Evolutionary conservation across 1,140 invertebrate genomes (phyloP).

Genomic region (Drosophila serrata): DNA sequence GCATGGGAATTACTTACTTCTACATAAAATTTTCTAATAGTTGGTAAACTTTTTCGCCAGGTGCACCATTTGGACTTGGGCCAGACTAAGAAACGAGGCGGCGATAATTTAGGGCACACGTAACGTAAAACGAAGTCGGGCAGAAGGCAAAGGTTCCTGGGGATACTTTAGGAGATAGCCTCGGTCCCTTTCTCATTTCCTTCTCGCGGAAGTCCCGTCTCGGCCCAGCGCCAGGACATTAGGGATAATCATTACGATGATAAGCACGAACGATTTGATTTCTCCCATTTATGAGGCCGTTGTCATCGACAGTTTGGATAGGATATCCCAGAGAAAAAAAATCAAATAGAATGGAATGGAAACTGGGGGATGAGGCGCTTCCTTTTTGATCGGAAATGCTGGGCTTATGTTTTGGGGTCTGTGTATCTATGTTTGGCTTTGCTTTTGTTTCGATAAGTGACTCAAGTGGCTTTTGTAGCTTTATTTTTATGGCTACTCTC

Average conservation of each 20-base stretch:
- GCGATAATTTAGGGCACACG: slow-evolving; percentile 69
- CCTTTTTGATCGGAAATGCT: slow-evolving; percentile 41
- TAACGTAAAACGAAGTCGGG: slow-evolving; percentile 46
- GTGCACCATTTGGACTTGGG: slow-evolving; percentile 23
- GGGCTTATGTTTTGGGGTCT: slow-evolving; percentile 40
- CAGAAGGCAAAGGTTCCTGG: slow-evolving; percentile 24
- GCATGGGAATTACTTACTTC: background rate
- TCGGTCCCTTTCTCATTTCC: slow-evolving; percentile 50
- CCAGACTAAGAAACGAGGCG: slow-evolving; percentile 51
- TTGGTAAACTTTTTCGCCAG: background rate
- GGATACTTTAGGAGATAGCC: slow-evolving; percentile 38
- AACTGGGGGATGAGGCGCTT: background rate
- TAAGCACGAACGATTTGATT: slow-evolving; percentile 83
- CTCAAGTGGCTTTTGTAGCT: slow-evolving; percentile 57
- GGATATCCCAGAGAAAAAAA: slow-evolving; percentile 3
- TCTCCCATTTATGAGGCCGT: slow-evolving; percentile 66
- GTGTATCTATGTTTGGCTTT: slow-evolving; percentile 25
- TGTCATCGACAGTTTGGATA: slow-evolving; percentile 68
- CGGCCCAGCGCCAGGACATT: slow-evolving; percentile 51
- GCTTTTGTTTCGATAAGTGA: slow-evolving; percentile 54
- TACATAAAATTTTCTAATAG: background rate
- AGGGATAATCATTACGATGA: slow-evolving; percentile 81
- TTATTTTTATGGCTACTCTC: slow-evolving; percentile 43
- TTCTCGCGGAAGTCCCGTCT: slow-evolving; percentile 53
- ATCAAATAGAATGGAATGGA: slow-evolving; percentile 17